Evolutionary conservation across 2,113 vertebrate genomes (phyloP).

Genomic region (Peromyscus polionotus): DNA sequence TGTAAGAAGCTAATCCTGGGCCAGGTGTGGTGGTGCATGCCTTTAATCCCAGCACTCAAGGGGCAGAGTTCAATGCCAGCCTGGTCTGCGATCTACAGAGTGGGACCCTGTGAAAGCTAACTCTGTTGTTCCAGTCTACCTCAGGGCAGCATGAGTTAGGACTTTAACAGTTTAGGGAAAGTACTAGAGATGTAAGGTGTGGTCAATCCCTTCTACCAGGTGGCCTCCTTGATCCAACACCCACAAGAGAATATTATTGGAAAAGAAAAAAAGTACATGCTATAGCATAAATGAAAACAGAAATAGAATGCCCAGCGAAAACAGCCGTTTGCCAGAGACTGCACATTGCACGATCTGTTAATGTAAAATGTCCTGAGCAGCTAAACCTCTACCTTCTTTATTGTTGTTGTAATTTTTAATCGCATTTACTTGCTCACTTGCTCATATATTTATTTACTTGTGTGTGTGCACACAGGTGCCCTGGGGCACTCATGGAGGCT

Average conservation of each 20-base stretch:
- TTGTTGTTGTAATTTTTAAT: background rate
- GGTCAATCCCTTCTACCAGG: background rate
- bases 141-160: background rate
- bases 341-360: background rate
- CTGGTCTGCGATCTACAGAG: background rate
- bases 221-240: background rate
- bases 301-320: background rate
- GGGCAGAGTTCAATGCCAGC: background rate
- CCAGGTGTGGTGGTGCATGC: background rate
- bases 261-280: background rate
- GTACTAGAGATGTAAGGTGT: background rate
- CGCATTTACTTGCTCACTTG: background rate
- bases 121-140: background rate
- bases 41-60: background rate
- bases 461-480: rapidly evolving
- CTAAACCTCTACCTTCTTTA: background rate
- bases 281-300: background rate
- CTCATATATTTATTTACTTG: background rate
- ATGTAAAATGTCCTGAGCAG: background rate
- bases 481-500: background rate
- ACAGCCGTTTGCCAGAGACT: background rate
- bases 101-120: background rate
- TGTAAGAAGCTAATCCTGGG: background rate
- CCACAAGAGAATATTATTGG: background rate
- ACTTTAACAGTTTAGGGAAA: background rate